Evolutionary conservation across 1,140 invertebrate genomes (phyloP), one percentile per base, ranked within the genome.

Genomic region (Apolygus lucorum): DNA sequence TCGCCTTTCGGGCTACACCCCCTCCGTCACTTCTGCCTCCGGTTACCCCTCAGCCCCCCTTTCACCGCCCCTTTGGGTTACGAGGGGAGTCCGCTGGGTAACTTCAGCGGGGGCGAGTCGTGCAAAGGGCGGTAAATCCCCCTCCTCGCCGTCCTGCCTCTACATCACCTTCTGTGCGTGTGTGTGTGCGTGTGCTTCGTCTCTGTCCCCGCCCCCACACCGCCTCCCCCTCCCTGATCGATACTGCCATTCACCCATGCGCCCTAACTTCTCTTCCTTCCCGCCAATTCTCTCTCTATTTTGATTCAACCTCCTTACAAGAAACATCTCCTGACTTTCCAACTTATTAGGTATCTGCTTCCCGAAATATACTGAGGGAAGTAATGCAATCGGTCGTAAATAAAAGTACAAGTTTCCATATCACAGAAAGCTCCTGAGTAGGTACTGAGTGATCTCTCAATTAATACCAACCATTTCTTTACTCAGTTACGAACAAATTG

Each of bases 231-330:
- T 21, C 68, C 62, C 64, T 49, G 69, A 70, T 52, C 68, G 67
- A 42, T n/a, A 70, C 72, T 64, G 71, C 54, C 67, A 69, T 65
- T 26, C 72, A 68, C 70, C 69, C 63, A 25, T 64, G 70, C 71
- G 28, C 67, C 67, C 29, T 74, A 62, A 42, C 64, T 59, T 21
- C 68, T 21, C 49, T n/a, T n/a, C 28, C 26, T 21, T 59, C 71
- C 63, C 54, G 54, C 54, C 67, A 34, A 70, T 68, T 63, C 59
- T 68, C 74, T 69, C 74, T 73, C 73, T 74, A 75, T 74, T 70
- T 70, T 42, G 8, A 54, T 70, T 70, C 34, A 42, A n/a, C n/a
- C n/a, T n/a, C n/a, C n/a, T n/a, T n/a, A n/a, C n/a, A n/a, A n/a
- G n/a, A n/a, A n/a, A n/a, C n/a, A n/a, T n/a, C n/a, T n/a, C n/a